Evolutionary conservation across 2,113 vertebrate genomes (phyloP), one percentile per base, ranked within the genome.

Genomic region (Riparia riparia): DNA sequence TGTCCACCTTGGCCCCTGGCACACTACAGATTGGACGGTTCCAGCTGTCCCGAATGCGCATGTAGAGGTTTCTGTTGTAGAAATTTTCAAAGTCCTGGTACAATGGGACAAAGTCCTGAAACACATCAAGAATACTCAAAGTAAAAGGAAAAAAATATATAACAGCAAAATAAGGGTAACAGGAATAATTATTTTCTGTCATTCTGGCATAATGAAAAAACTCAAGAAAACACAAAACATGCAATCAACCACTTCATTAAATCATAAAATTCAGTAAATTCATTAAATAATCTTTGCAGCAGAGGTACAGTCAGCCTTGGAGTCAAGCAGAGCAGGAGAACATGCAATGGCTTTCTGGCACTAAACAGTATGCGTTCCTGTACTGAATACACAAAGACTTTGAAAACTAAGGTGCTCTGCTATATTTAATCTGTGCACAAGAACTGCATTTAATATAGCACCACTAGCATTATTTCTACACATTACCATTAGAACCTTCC

Each of bases 31-130:
- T 98, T 0, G 99, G 99, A 28, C 99, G 98, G 97, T 99, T 99
- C 99, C 99, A 99, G 97, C 98, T 99, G 97, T 99, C 99, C 91
- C 99, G 97, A 86, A 99, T 99, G 69, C 99, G 98, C 99, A 99
- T 99, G 95, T 99, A 99, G 51, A 99, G 97, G 93, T 99, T 99
- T 89, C 99, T 98, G 71, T 98, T 99, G 97, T 99, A 99, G 93
- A 99, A 99, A 96, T 99, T 99, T 97, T 99, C 99, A 31, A 99
- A 99, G 97, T 99, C 99, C 90, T 99, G 99, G 97, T 99, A 99
- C 69, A 99, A 96, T 8, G 99, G 99, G 50, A 99, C 99, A 89
- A 99, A 99, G 83, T 99, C 99, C 99, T 99, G 95, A 72, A 93
- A 95, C 73, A 91, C 28, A 93, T 12, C 18, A 77, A 93, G 70